Evolutionary conservation across 2,888 invertebrate species (phyloP), one percentile per base, ranked within the genome.

Genomic region (Luffia ferchaultella): DNA sequence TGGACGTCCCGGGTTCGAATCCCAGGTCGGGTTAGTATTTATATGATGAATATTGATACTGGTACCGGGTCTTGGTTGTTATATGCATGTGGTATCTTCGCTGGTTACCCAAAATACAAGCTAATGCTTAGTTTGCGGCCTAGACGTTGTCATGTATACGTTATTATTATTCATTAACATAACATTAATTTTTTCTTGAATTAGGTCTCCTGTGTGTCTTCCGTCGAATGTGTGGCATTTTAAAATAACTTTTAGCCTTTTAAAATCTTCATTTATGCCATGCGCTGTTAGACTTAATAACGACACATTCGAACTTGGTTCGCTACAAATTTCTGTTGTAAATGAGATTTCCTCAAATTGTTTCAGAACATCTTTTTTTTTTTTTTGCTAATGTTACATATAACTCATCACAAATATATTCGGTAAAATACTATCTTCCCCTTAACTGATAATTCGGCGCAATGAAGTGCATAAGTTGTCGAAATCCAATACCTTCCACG

Each of bases 291-390:
- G 46, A 54, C 60, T 60, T 41, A 58, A 53, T 51, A 60, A 53
- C 9, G 59, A 60, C 20, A 57, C 58, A 55, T 57, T 56, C 12
- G 58, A 53, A 58, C 58, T 59, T 47, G 57, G 57, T 47, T 61
- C 57, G 43, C 50, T 49, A 56, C 55, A 57, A 55, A 60, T 57
- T 16, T 59, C 56, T 45, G 56, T 57, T 20, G 58, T 60, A 55
- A 61, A 60, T 52, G 58, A 58, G 19, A 60, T 52, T 48, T 60
- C 58, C 16, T 53, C 52, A 57, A 59, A 58, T 54, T 55, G 49
- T 55, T n/a, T 55, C 16, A 59, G 55, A 42, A 58, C n/a, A 54
- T 20, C 54, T 50, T 16, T 51, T 52, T 43, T 53, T 58, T 50
- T 58, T 54, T 42, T 52, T 54, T 51, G 53, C 53, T 54, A 56